These are phyloP conservation scores for Halichondria panicea DNA, from an alignment of 37 sponge, comb jelly and placozoan species.

Conservation along the genomic window DNA sequence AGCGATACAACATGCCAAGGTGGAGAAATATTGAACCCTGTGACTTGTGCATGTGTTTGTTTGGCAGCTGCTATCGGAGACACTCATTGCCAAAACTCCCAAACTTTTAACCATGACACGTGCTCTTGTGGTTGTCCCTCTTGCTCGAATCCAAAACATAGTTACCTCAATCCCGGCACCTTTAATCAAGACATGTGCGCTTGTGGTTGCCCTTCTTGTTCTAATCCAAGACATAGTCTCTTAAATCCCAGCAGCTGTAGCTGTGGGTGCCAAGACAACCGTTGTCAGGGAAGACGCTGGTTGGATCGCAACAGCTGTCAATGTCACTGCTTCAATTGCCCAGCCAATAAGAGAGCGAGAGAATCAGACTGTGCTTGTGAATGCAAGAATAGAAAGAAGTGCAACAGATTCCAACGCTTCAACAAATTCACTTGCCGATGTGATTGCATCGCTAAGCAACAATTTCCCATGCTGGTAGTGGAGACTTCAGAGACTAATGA, in stretches of 20 bases:
- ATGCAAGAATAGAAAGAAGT: background rate
- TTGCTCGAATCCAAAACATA: too few relatives aligned
- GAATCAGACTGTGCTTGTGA: conserved; percentile 10
- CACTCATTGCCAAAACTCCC: background rate
- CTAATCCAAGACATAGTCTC: too few relatives aligned
- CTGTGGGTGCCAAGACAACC: too few relatives aligned
- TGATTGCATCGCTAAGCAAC: conserved; percentile 12
- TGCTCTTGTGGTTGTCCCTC: conserved; percentile 21
- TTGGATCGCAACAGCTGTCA: conserved; percentile 22
- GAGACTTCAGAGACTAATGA: too few relatives aligned
- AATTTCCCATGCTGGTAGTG: too few relatives aligned
- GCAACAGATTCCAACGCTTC: conserved; percentile 14
- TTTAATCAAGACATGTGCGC: too few relatives aligned
- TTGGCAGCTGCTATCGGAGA: background rate
- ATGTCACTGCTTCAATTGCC: conserved; percentile 22
- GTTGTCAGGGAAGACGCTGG: background rate
- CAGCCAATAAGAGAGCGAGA: background rate
- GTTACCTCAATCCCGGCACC: too few relatives aligned
- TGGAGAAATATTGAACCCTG: background rate
- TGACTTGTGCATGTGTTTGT: conserved; percentile 30
- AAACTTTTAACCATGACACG: conserved; percentile 10
- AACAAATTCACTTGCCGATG: conserved; percentile 32
- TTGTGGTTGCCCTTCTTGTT: too few relatives aligned
- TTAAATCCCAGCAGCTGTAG: too few relatives aligned
- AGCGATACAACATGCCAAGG: background rate